These are phyloP conservation scores for Agrochola lychnidis DNA, from an alignment of 2,888 invertebrate genomes.

Conservation along the genomic window DNA sequence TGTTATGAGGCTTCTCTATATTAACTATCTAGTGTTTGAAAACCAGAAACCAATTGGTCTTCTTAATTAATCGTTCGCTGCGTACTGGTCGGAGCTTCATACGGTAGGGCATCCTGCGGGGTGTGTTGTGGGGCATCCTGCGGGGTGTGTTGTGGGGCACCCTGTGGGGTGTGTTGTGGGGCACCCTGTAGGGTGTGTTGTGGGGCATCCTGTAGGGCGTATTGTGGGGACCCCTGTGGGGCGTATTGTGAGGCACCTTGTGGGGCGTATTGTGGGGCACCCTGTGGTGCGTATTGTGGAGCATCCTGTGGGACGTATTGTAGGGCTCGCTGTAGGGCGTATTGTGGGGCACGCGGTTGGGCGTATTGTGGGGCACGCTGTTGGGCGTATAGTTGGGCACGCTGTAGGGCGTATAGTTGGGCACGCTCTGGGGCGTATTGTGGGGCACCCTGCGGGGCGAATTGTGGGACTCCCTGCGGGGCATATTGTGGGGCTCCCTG, in stretches of 20 bases:
- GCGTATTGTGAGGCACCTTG: not conserved
- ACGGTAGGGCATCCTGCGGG: not conserved
- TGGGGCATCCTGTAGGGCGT: too few relatives aligned
- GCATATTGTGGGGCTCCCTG: not conserved
- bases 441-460: not conserved
- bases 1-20: not conserved
- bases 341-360: too few relatives aligned
- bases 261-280: not conserved
- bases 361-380: too few relatives aligned
- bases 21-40: not conserved
- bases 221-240: too few relatives aligned
- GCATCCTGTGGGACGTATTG: too few relatives aligned
- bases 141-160: too few relatives aligned
- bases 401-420: too few relatives aligned
- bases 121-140: too few relatives aligned
- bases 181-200: not conserved
- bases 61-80: not conserved
- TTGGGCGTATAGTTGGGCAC: too few relatives aligned
- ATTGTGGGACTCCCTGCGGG: too few relatives aligned
- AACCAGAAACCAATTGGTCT: not conserved
- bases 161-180: not conserved
- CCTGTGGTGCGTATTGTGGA: not conserved
- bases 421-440: not conserved
- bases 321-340: too few relatives aligned
- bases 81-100: not conserved